phyloP scores from a whole-genome alignment of 2,888 invertebrate genomes.

The Creontiades dilutus region DNA sequence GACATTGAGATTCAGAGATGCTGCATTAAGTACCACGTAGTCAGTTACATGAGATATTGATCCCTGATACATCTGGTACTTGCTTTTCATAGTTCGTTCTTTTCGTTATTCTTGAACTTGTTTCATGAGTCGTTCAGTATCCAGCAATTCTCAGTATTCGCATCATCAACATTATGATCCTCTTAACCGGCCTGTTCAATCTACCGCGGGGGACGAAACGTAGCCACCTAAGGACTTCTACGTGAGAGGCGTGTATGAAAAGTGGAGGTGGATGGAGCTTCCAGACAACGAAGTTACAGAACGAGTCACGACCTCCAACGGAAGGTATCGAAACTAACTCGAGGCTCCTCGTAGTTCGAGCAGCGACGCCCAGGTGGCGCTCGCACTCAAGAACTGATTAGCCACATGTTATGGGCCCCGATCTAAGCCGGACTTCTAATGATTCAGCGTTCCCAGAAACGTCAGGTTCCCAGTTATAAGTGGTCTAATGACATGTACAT shows the following conservation, averaged over 20 bases:
- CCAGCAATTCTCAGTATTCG: too few relatives aligned
- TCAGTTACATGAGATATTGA: too few relatives aligned
- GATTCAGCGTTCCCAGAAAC: slow-evolving; percentile 18
- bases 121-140: too few relatives aligned
- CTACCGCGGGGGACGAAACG: too few relatives aligned
- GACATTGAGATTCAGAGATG: too few relatives aligned
- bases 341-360: neutral
- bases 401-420: neutral
- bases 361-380: neutral
- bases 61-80: too few relatives aligned
- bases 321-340: neutral
- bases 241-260: neutral
- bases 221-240: neutral
- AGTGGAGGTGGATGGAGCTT: neutral
- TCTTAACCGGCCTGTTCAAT: too few relatives aligned
- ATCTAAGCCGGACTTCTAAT: neutral
- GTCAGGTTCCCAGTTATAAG: neutral
- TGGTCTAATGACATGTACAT: neutral
- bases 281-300: neutral
- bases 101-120: too few relatives aligned
- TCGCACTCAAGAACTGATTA: neutral
- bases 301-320: neutral
- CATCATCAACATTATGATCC: too few relatives aligned
- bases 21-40: too few relatives aligned
- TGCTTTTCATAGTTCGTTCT: too few relatives aligned